Conservation (phyloP, 2,113 vertebrate genomes). For the Tringa solitaria region DNA sequence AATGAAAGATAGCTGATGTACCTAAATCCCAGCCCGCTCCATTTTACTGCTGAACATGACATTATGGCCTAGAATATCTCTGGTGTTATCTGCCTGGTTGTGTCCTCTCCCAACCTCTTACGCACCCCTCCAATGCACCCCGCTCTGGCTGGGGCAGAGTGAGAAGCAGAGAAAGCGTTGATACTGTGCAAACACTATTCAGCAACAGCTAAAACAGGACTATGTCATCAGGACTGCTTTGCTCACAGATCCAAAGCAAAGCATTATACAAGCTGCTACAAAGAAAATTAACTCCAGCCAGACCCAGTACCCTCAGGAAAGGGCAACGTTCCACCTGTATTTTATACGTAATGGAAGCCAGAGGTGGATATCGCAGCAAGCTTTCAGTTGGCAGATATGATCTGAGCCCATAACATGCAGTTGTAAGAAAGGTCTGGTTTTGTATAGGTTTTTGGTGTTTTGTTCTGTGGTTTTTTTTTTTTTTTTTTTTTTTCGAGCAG, state of each 20-base stretch:
- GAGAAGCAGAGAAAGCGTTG: neutral
- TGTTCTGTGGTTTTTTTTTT: no score
- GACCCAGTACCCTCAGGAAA: neutral
- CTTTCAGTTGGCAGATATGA: neutral
- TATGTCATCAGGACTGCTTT: neutral
- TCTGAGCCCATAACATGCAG: neutral
- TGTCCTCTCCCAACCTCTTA: neutral
- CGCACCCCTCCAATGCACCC: accelerated
- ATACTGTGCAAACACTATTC: neutral
- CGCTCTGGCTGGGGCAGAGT: neutral
- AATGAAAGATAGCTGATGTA: neutral
- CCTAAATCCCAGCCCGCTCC: neutral
- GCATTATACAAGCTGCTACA: neutral
- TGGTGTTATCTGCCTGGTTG: neutral
- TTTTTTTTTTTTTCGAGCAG: neutral
- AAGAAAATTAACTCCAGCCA: neutral
- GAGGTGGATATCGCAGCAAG: neutral
- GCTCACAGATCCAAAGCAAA: neutral
- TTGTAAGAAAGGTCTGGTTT: neutral
- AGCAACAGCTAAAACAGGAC: neutral
- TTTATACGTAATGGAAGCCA: neutral
- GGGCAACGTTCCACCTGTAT: neutral
- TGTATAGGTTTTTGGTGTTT: neutral
- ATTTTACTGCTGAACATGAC: neutral
- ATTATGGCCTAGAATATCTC: neutral